Conservation (phyloP, 1,140 invertebrate species). For the Matsumurasca onukii region DNA sequence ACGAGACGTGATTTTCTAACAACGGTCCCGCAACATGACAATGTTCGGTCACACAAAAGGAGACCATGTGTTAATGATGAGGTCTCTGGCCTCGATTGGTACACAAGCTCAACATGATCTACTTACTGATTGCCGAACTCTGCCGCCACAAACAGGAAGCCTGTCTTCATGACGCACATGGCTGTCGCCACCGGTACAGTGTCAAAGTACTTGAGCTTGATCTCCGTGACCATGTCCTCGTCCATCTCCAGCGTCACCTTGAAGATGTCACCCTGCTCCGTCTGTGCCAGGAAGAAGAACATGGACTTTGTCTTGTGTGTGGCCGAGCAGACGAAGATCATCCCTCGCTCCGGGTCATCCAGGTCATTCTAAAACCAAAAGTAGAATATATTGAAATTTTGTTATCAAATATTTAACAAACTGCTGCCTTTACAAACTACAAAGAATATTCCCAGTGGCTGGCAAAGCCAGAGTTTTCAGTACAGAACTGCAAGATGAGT, state of each 20-base stretch:
- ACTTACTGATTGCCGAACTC: constrained; percentile 99
- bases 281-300: constrained; percentile 95
- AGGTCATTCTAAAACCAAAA: constrained; percentile 80
- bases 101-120: too few species aligned
- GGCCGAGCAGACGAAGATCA: constrained; percentile 99
- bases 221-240: constrained; percentile 98
- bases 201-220: constrained; percentile 99
- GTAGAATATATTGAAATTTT: too few species aligned
- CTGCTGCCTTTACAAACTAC: too few species aligned
- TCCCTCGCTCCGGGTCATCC: constrained; percentile 98
- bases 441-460: too few species aligned
- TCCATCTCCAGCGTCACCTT: constrained; percentile 98
- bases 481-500: too few species aligned
- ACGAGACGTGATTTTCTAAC: too few species aligned
- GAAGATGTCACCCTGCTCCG: constrained; percentile 97
- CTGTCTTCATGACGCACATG: constrained; percentile 98
- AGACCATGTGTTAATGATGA: too few species aligned
- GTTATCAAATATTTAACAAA: too few species aligned
- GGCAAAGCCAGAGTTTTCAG: too few species aligned
- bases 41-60: too few species aligned
- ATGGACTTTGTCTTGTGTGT: constrained; percentile 99
- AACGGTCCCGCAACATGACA: too few species aligned
- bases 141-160: constrained; percentile 97
- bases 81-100: too few species aligned
- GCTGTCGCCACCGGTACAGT: constrained; percentile 95